These are phyloP conservation scores for Sarcophaga bullata DNA, from an alignment of 1,140 invertebrate species.

Conservation along the genomic window DNA sequence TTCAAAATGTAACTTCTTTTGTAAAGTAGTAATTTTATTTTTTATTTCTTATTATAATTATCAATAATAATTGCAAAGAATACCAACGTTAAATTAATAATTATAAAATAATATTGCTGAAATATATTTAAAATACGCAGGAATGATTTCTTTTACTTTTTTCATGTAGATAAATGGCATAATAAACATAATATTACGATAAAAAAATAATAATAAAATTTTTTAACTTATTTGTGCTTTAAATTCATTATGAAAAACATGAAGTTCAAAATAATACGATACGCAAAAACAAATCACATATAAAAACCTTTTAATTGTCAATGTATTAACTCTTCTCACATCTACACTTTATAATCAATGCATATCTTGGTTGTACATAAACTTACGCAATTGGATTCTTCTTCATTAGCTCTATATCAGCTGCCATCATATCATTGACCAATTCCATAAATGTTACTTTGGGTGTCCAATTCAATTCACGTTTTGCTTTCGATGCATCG, in stretches of 20 bases:
- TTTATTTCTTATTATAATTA: background rate
- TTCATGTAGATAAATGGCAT: background rate
- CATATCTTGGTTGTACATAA: background rate
- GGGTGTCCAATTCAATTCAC: conserved; percentile 87
- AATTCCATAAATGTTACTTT: conserved; percentile 86
- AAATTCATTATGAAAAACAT: background rate
- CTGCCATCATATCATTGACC: conserved; percentile 96
- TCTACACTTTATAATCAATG: too few relatives aligned
- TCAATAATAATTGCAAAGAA: background rate
- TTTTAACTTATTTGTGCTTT: conserved; percentile 27
- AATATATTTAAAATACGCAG: conserved; percentile 13
- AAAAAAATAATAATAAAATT: background rate
- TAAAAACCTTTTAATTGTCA: background rate
- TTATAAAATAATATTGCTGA: conserved; percentile 22
- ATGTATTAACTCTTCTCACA: background rate
- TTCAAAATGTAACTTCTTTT: too few relatives aligned
- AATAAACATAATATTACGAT: conserved; percentile 1
- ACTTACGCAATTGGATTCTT: conserved; percentile 85
- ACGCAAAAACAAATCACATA: background rate
- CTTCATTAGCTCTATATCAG: conserved; percentile 93
- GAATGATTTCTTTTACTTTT: background rate
- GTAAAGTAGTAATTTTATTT: background rate
- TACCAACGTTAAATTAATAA: background rate
- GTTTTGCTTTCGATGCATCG: conserved; percentile 89
- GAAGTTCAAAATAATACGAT: background rate